These are phyloP conservation scores for Amphiprion clarkii DNA, from an alignment of 2,797 vertebrate genomes.

Conservation along the genomic window DNA sequence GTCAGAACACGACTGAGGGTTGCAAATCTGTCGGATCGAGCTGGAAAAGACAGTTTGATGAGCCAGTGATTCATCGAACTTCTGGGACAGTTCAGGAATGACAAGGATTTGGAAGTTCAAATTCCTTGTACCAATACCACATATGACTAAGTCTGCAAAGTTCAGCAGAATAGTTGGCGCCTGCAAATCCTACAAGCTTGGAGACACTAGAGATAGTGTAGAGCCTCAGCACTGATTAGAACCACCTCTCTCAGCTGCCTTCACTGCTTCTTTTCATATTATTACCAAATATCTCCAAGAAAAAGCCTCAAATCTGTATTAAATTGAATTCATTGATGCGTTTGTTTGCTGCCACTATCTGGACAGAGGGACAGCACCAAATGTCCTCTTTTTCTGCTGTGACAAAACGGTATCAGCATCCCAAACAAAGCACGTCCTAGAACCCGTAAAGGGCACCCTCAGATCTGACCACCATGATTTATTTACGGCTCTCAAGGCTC, in stretches of 20 bases:
- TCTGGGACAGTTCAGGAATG: slow-evolving; percentile 12
- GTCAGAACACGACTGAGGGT: slow-evolving; percentile 2
- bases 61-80: slow-evolving; percentile 30
- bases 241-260: not conserved
- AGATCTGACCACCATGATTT: slow-evolving; percentile 60
- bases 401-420: slow-evolving; percentile 23
- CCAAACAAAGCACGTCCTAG: slow-evolving; percentile 60
- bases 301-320: not conserved
- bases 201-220: not conserved
- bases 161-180: not conserved
- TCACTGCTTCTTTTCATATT: not conserved
- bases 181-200: not conserved
- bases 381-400: slow-evolving; percentile 3
- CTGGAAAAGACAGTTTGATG: slow-evolving; percentile 46
- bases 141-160: not conserved
- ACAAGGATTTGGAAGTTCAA: slow-evolving; percentile 19
- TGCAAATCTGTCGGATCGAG: slow-evolving; percentile 45
- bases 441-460: slow-evolving; percentile 55
- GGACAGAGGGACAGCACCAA: slow-evolving; percentile 28
- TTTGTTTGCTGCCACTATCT: slow-evolving; percentile 36
- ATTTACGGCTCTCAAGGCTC: slow-evolving; percentile 56
- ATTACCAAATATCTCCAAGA: not conserved
- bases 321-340: not conserved
- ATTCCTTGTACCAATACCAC: slow-evolving; percentile 16
- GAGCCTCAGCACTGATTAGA: not conserved